Percentiles rank a stretch among this genome's conserved stretches.
Conservation (phyloP, 2,113 vertebrate species). For the Myrmecophaga tridactyla region DNA sequence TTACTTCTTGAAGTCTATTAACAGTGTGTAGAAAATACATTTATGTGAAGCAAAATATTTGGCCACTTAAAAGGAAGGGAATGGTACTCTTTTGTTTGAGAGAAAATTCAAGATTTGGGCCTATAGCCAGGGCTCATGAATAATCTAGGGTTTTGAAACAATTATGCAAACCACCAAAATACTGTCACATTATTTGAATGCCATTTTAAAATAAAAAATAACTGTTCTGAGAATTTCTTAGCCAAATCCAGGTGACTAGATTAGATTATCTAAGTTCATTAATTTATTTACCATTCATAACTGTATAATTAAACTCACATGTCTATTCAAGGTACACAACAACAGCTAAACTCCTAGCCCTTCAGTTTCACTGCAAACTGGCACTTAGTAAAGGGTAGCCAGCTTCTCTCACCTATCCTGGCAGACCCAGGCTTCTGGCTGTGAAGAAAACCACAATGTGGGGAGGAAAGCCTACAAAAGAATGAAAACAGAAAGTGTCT, state of each 20-base stretch:
- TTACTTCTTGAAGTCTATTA: slow-evolving; percentile 31
- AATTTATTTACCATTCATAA: slow-evolving; percentile 76
- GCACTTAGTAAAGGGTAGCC: slow-evolving; percentile 76
- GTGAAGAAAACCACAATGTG: slow-evolving; percentile 91
- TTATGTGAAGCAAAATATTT: slow-evolving; percentile 43
- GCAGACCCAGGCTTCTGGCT: slow-evolving; percentile 87
- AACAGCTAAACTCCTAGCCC: slow-evolving; percentile 71
- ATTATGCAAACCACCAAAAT: slow-evolving; percentile 69
- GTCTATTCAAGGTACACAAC: slow-evolving; percentile 71
- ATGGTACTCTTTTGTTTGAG: slow-evolving; percentile 55
- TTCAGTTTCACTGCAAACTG: slow-evolving; percentile 73
- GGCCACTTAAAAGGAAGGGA: not conserved
- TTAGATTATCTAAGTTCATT: slow-evolving; percentile 39
- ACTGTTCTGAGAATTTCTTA: slow-evolving; percentile 71
- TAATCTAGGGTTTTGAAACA: slow-evolving; percentile 61
- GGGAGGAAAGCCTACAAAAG: slow-evolving; percentile 89
- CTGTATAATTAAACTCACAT: slow-evolving; percentile 76
- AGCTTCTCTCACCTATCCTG: slow-evolving; percentile 88
- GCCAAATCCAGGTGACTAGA: slow-evolving; percentile 74
- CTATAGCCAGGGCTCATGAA: slow-evolving; percentile 56
- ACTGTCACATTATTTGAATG: slow-evolving; percentile 45
- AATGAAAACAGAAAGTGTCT: slow-evolving; percentile 93
- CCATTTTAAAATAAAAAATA: slow-evolving; percentile 62
- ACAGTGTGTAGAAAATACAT: not conserved
- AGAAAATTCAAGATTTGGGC: slow-evolving; percentile 62